Conservation (phyloP, 2,113 vertebrate species). For the Cyanoliseus patagonus region DNA sequence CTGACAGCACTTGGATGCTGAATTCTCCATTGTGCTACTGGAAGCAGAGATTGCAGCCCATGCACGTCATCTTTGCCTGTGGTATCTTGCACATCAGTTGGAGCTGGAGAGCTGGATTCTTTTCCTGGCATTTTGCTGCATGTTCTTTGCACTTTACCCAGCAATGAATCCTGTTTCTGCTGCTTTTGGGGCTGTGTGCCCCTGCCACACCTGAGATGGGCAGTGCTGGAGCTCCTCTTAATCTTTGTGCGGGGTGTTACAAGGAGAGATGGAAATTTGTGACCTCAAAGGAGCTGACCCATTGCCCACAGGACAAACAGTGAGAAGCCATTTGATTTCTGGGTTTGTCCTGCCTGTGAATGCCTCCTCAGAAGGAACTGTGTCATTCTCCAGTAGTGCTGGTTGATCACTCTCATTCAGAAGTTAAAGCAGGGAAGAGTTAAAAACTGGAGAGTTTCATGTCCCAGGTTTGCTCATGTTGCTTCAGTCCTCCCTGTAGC, state of each 20-base stretch:
- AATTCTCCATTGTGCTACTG: not conserved
- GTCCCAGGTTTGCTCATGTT: not conserved
- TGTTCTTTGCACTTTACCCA: not conserved
- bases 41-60: not conserved
- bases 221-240: not conserved
- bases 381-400: not conserved
- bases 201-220: not conserved
- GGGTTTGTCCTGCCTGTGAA: not conserved
- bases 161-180: not conserved
- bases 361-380: not conserved
- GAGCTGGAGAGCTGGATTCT: not conserved
- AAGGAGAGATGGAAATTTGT: not conserved
- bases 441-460: not conserved
- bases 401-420: not conserved
- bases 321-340: not conserved
- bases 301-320: not conserved
- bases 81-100: not conserved
- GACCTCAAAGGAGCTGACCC: not conserved
- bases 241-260: not conserved
- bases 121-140: not conserved
- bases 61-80: not conserved
- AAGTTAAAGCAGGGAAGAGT: not conserved
- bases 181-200: accelerated
- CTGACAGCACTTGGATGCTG: not conserved
- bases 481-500: not conserved